Conservation (phyloP, 2,797 vertebrate genomes). For the Onychomys arenicola region DNA sequence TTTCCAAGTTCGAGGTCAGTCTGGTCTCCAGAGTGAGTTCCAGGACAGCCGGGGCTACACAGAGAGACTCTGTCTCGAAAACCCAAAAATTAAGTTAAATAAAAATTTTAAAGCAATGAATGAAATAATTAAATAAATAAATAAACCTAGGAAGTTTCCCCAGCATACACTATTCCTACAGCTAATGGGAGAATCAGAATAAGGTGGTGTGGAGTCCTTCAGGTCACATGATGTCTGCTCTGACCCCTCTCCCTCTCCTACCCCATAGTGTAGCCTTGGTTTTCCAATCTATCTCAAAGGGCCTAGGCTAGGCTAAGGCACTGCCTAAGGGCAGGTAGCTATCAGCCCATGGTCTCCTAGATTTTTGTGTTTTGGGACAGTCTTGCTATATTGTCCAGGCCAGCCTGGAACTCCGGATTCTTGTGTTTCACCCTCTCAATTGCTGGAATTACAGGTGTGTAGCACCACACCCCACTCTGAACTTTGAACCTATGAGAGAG, state of each 20-base stretch:
- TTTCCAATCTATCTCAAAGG: background rate
- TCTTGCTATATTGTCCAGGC: background rate
- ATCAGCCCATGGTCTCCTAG: background rate
- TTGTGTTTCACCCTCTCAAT: background rate
- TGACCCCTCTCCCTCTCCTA: background rate
- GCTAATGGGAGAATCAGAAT: background rate
- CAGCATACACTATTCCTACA: fast-evolving
- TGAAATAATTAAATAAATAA: background rate
- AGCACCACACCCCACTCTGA: background rate
- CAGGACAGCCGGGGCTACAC: background rate
- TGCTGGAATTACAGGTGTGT: background rate
- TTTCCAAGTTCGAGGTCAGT: background rate
- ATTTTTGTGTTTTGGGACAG: background rate
- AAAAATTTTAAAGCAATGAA: background rate
- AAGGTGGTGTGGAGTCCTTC: background rate
- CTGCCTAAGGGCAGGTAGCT: background rate
- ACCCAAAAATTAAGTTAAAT: background rate
- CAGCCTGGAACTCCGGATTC: background rate
- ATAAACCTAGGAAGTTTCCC: background rate
- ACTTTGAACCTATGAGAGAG: background rate
- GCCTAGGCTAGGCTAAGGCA: background rate
- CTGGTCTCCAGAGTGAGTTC: background rate
- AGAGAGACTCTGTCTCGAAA: background rate
- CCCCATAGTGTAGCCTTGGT: background rate
- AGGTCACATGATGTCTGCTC: fast-evolving